These are phyloP conservation scores for Plecturocebus donacophilus DNA, from an alignment of 2,113 vertebrate species.

Conservation along the genomic window DNA sequence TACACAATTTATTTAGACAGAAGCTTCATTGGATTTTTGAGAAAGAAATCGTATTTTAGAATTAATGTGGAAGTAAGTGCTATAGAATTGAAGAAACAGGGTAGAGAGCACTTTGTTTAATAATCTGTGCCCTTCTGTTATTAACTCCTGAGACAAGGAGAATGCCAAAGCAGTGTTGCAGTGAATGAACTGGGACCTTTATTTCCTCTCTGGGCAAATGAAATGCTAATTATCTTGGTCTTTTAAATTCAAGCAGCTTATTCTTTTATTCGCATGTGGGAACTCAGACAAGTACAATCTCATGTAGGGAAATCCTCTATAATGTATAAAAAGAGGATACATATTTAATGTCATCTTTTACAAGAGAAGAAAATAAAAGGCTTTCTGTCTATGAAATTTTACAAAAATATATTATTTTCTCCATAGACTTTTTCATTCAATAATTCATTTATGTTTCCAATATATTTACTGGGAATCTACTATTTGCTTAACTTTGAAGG, in stretches of 20 bases:
- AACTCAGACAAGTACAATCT: constrained; percentile 56
- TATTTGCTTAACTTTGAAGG: not conserved
- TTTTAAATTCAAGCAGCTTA: constrained; percentile 69
- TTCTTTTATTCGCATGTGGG: constrained; percentile 56
- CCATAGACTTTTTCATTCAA: not conserved
- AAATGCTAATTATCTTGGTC: constrained; percentile 72
- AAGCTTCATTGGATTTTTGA: constrained; percentile 6
- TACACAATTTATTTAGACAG: not conserved
- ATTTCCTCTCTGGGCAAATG: constrained; percentile 69
- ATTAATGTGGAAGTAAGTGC: constrained; percentile 43
- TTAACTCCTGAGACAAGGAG: constrained; percentile 63
- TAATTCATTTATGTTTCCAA: not conserved
- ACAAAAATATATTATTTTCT: not conserved
- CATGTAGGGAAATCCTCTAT: constrained; percentile 31
- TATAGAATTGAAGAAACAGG: constrained; percentile 10
- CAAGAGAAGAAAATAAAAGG: not conserved
- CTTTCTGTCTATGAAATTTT: not conserved
- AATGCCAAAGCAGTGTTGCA: constrained; percentile 67
- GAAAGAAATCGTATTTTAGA: constrained; percentile 19
- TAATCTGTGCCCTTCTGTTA: constrained; percentile 63
- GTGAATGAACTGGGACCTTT: constrained; percentile 76
- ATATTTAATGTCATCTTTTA: not conserved
- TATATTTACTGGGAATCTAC: not conserved
- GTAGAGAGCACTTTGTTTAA: constrained; percentile 69
- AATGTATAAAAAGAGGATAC: not conserved